Conservation (phyloP, 1,140 invertebrate species). For the Musca domestica region DNA sequence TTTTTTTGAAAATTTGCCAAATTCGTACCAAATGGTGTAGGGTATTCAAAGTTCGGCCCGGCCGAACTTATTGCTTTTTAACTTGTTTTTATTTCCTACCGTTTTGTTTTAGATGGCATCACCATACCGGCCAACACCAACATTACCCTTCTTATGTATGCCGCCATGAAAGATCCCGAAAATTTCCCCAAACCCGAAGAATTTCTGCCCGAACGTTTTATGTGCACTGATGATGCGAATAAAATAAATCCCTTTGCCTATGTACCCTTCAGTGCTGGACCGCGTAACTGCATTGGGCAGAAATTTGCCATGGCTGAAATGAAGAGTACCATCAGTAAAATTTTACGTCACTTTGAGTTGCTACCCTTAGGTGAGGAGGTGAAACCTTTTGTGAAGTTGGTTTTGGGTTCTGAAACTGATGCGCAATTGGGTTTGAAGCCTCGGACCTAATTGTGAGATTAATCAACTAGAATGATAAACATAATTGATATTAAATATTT, state of each 20-base stretch:
- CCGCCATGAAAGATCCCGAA: conserved; percentile 55
- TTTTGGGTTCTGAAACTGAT: conserved; percentile 25
- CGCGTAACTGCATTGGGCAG: conserved; percentile 60
- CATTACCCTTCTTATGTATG: conserved; percentile 44
- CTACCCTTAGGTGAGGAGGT: conserved; percentile 23
- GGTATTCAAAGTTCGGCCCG: too few relatives aligned
- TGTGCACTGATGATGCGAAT: conserved; percentile 45
- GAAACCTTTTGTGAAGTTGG: conserved; percentile 10
- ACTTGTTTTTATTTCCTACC: not conserved
- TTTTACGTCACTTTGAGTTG: conserved; percentile 40
- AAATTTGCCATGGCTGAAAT: conserved; percentile 50
- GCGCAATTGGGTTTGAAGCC: conserved; percentile 23
- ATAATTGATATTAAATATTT: too few relatives aligned
- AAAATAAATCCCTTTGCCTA: conserved; percentile 55
- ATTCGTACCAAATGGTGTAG: too few relatives aligned
- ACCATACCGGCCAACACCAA: conserved; percentile 46
- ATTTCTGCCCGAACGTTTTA: conserved; percentile 65
- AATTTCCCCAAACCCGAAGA: conserved; percentile 59
- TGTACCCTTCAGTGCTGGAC: conserved; percentile 64
- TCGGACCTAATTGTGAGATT: not conserved
- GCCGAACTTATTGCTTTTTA: too few relatives aligned
- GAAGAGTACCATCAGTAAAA: conserved; percentile 43
- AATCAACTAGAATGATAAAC: too few relatives aligned
- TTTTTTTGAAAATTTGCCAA: too few relatives aligned
- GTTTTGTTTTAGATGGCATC: conserved; percentile 30